A percentile compares a stretch with the other conserved stretches of the same genome.
Evolutionary conservation across 2,888 invertebrate genomes (phyloP).

Genomic region (Meiosimyza platycephala): DNA sequence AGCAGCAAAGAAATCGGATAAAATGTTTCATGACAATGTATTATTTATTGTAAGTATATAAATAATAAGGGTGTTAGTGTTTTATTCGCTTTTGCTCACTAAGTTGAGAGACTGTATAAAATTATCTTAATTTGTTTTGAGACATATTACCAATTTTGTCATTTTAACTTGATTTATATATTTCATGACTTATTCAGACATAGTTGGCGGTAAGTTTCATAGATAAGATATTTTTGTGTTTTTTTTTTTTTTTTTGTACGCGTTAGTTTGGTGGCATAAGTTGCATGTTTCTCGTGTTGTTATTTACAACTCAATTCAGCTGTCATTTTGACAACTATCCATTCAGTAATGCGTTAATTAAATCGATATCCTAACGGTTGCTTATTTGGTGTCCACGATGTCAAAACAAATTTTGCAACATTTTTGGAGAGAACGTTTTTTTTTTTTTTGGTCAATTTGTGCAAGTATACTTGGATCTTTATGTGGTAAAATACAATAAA

Average conservation of each 20-base stretch:
- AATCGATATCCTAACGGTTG: not conserved
- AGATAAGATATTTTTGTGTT: not conserved
- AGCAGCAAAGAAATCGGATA: too few relatives aligned
- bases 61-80: too few relatives aligned
- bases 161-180: slow-evolving; percentile 14
- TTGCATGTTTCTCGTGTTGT: not conserved
- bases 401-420: not conserved
- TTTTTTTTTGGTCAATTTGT: too few relatives aligned
- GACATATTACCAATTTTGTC: not conserved
- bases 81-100: too few relatives aligned
- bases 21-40: too few relatives aligned
- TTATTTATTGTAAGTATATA: too few relatives aligned
- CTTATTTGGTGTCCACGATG: not conserved
- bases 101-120: too few relatives aligned
- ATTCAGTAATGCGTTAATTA: slow-evolving; percentile 5
- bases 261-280: not conserved
- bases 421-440: not conserved
- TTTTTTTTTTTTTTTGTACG: not conserved
- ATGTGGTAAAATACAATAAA: too few relatives aligned
- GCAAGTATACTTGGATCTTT: too few relatives aligned
- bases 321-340: not conserved
- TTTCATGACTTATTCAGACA: not conserved
- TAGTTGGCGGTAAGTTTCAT: not conserved
- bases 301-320: not conserved
- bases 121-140: too few relatives aligned